Conservation (phyloP, 2,113 vertebrate genomes). For the Sander vitreus region DNA sequence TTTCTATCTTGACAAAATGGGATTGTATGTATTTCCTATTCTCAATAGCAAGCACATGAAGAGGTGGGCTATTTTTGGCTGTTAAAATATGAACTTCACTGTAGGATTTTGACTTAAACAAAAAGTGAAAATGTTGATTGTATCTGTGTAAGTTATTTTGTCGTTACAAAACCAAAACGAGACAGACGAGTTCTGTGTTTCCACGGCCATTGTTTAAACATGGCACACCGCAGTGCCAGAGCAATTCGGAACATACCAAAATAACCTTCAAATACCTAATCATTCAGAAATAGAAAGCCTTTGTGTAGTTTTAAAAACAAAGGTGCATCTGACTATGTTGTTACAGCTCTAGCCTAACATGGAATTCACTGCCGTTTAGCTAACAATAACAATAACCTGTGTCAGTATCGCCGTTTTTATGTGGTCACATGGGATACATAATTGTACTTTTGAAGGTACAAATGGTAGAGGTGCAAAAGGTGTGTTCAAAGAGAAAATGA, state of each 20-base stretch:
- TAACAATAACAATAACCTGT: neutral
- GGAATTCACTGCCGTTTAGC: neutral
- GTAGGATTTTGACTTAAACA: neutral
- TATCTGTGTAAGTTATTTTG: neutral
- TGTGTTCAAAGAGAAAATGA: neutral
- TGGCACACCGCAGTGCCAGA: constrained; percentile 4
- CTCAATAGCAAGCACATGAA: neutral
- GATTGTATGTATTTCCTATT: neutral
- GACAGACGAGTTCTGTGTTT: constrained; percentile 44
- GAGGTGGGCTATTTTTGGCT: neutral
- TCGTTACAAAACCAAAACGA: constrained; percentile 21
- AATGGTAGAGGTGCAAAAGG: too few relatives aligned
- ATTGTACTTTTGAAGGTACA: neutral
- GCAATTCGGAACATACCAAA: neutral
- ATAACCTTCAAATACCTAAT: neutral
- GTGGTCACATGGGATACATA: neutral
- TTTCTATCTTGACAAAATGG: neutral
- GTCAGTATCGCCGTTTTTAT: neutral
- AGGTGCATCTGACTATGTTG: neutral
- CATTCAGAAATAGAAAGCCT: neutral
- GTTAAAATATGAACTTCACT: neutral
- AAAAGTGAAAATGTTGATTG: neutral
- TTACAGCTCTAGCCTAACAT: neutral
- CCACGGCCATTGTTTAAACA: constrained; percentile 22
- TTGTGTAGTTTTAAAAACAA: neutral